These are phyloP conservation scores for Drosophila villosipedis DNA, from an alignment of 2,888 invertebrate species.

Conservation along the genomic window DNA sequence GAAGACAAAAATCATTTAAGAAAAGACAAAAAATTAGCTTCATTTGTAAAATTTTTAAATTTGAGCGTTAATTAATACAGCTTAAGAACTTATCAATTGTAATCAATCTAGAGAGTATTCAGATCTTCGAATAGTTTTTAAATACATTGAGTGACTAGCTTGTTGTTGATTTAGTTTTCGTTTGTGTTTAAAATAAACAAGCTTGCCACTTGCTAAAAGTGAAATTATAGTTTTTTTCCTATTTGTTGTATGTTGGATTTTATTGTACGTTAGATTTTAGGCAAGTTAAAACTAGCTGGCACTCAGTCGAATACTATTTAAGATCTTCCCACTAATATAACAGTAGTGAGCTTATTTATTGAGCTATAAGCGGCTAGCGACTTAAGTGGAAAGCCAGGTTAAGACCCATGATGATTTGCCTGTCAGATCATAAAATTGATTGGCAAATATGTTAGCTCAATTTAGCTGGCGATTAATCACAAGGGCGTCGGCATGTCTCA, in stretches of 20 bases:
- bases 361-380: background rate
- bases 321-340: slow-evolving; percentile 2
- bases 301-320: slow-evolving; percentile 7
- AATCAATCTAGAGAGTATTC: slow-evolving; percentile 20
- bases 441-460: slow-evolving; percentile 56
- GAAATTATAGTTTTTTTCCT: slow-evolving; percentile 68
- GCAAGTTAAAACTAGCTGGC: slow-evolving; percentile 2
- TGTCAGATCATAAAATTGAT: slow-evolving; percentile 45
- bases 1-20: background rate
- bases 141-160: slow-evolving; percentile 2
- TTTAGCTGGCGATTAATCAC: slow-evolving; percentile 70
- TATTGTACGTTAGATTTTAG: background rate
- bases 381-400: slow-evolving; percentile 48
- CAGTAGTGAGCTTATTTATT: background rate
- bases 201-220: slow-evolving; percentile 72
- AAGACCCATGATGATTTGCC: slow-evolving; percentile 31
- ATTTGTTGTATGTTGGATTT: slow-evolving; percentile 14
- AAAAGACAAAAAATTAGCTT: background rate
- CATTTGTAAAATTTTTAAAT: background rate
- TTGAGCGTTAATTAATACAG: background rate
- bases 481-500: slow-evolving; percentile 50
- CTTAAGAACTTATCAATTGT: background rate
- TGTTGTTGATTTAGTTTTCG: slow-evolving; percentile 45
- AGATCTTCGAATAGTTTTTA: background rate
- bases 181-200: slow-evolving; percentile 43